phyloP scores from a whole-genome alignment of 2,797 vertebrate species.

The Trematocara caparti region DNA sequence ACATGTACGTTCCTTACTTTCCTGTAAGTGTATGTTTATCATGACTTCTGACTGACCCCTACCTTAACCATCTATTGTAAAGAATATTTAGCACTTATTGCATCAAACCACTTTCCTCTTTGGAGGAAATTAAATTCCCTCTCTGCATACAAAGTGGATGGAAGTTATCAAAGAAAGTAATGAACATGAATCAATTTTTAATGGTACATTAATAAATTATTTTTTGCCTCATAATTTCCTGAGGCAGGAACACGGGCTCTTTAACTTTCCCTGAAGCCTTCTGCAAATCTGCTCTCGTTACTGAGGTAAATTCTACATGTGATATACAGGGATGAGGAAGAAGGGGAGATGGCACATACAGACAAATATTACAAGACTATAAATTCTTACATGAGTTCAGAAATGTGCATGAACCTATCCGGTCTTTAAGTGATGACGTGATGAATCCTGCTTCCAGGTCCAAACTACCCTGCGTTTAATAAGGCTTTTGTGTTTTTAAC shows the following conservation, averaged over 20 bases:
- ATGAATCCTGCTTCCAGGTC: neutral
- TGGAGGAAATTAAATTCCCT: slow-evolving; percentile 47
- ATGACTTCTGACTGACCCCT: slow-evolving; percentile 5
- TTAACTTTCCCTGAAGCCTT: slow-evolving; percentile 32
- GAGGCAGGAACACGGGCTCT: slow-evolving; percentile 21
- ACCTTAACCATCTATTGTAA: slow-evolving; percentile 17
- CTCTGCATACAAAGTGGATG: slow-evolving; percentile 50
- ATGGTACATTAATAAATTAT: slow-evolving; percentile 71
- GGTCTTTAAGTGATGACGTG: neutral
- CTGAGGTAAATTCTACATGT: slow-evolving; percentile 6
- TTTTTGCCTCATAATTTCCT: slow-evolving; percentile 56
- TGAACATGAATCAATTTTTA: slow-evolving; percentile 70
- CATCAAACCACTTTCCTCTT: slow-evolving; percentile 17
- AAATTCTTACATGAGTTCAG: neutral
- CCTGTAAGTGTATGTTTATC: neutral
- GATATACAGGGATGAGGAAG: neutral
- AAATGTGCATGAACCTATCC: neutral
- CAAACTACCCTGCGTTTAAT: neutral
- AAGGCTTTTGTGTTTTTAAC: neutral
- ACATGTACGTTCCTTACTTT: neutral
- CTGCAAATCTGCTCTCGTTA: slow-evolving; percentile 34
- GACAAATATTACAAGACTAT: neutral
- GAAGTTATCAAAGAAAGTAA: slow-evolving; percentile 63
- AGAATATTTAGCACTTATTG: slow-evolving; percentile 13
- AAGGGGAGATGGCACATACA: neutral